Evolutionary conservation across 2,888 invertebrate species (phyloP).

Genomic region (Hypercompe scribonia): DNA sequence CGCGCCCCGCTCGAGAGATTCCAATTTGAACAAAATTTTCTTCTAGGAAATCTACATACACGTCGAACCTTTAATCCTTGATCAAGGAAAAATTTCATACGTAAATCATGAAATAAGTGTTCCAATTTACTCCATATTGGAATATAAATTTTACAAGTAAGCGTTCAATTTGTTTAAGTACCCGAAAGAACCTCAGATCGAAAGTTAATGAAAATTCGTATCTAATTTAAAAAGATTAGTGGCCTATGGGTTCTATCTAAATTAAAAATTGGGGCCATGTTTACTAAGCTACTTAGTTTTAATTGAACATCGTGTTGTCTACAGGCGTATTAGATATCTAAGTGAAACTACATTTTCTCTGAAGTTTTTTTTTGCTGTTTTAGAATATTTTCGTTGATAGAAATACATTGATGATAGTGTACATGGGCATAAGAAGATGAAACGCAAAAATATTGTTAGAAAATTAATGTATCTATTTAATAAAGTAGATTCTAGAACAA

Average conservation of each 20-base stretch:
- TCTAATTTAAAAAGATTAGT: slow-evolving; percentile 52
- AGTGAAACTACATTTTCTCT: slow-evolving; percentile 8
- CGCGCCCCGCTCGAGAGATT: neutral
- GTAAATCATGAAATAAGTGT: slow-evolving; percentile 10
- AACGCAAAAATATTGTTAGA: neutral
- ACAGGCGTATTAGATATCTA: slow-evolving; percentile 13
- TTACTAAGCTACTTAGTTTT: slow-evolving; percentile 51
- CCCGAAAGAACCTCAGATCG: slow-evolving; percentile 34
- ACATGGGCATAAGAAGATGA: neutral
- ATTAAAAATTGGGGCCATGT: slow-evolving; percentile 46
- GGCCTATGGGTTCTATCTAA: slow-evolving; percentile 41
- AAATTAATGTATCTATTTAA: neutral
- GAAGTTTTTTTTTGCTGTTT: neutral
- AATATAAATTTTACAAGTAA: slow-evolving; percentile 16
- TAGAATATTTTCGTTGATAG: neutral
- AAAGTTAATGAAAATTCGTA: slow-evolving; percentile 46
- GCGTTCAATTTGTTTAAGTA: slow-evolving; percentile 33
- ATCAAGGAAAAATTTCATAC: neutral
- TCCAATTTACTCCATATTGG: slow-evolving; percentile 11
- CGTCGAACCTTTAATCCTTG: neutral
- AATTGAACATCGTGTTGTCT: slow-evolving; percentile 37
- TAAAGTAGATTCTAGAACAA: neutral
- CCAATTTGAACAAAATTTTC: neutral
- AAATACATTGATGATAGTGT: neutral
- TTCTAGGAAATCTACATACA: neutral